phyloP scores from a whole-genome alignment of 2,797 vertebrate genomes.

The Ammospiza maritima region DNA sequence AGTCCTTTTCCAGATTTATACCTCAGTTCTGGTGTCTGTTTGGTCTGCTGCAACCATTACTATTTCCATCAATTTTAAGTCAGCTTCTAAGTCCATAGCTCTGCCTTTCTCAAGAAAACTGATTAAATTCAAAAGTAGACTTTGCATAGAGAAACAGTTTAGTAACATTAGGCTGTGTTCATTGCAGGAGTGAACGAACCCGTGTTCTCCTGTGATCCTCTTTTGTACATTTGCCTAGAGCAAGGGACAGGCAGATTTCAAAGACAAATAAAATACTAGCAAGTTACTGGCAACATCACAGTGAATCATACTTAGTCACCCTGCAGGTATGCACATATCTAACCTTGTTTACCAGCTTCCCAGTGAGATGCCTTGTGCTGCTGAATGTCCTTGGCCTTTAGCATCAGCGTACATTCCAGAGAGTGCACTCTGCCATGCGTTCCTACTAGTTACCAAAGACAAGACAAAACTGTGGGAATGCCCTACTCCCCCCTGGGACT shows the following conservation, averaged over 20 bases:
- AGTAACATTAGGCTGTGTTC: background rate
- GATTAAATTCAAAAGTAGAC: background rate
- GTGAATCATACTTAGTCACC: conserved; percentile 23
- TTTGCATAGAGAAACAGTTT: background rate
- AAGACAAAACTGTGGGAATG: background rate
- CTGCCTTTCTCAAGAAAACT: background rate
- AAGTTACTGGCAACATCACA: background rate
- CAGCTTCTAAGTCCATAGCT: background rate
- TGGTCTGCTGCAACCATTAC: background rate
- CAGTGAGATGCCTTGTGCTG: background rate
- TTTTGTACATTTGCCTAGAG: background rate
- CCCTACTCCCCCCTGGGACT: background rate
- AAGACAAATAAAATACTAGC: conserved; percentile 5
- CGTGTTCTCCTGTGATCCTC: background rate
- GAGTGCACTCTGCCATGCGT: background rate
- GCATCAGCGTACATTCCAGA: background rate
- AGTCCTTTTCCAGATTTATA: background rate
- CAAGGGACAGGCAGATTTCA: conserved; percentile 4
- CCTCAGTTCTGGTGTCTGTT: background rate
- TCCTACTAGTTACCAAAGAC: background rate
- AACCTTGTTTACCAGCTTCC: conserved; percentile 4
- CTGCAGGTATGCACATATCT: conserved; percentile 16
- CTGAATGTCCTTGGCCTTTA: background rate
- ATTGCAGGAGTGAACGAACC: background rate
- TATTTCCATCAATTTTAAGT: background rate